These are phyloP conservation scores for Vicugna pacos DNA, from an alignment of 2,113 vertebrate species.

Conservation along the genomic window DNA sequence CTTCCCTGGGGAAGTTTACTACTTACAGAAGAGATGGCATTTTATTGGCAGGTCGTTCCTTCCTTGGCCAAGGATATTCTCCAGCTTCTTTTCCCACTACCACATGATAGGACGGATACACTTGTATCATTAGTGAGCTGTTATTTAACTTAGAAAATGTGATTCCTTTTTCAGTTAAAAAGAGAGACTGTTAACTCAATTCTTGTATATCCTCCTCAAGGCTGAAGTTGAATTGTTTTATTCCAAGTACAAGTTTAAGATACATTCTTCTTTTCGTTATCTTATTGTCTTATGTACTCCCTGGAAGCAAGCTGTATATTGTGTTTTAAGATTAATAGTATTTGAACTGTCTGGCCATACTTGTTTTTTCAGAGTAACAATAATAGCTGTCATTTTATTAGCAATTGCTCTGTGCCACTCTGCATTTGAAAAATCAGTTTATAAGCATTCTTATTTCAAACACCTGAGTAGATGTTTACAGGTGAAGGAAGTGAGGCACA, in stretches of 20 bases:
- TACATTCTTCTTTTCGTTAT: neutral
- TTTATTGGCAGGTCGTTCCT: neutral
- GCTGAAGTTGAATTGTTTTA: slow-evolving; percentile 34
- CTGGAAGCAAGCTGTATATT: neutral
- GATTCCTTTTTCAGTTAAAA: neutral
- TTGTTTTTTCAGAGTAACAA: neutral
- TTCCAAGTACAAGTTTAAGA: neutral
- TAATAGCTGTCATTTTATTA: neutral
- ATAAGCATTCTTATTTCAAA: neutral
- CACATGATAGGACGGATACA: neutral
- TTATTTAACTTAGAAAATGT: neutral
- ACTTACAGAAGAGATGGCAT: neutral
- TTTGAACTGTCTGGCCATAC: neutral
- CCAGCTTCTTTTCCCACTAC: neutral
- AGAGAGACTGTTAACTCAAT: neutral
- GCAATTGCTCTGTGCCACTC: neutral
- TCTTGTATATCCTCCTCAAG: neutral
- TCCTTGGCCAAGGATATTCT: neutral
- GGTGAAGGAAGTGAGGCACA: neutral
- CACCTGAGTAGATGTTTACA: neutral
- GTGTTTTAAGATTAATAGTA: neutral
- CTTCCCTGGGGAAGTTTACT: neutral
- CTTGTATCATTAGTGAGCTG: neutral
- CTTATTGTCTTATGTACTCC: neutral
- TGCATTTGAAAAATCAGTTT: neutral